These are phyloP conservation scores for Leptinotarsa haldemani DNA, from an alignment of 2,888 invertebrate genomes.

Conservation along the genomic window DNA sequence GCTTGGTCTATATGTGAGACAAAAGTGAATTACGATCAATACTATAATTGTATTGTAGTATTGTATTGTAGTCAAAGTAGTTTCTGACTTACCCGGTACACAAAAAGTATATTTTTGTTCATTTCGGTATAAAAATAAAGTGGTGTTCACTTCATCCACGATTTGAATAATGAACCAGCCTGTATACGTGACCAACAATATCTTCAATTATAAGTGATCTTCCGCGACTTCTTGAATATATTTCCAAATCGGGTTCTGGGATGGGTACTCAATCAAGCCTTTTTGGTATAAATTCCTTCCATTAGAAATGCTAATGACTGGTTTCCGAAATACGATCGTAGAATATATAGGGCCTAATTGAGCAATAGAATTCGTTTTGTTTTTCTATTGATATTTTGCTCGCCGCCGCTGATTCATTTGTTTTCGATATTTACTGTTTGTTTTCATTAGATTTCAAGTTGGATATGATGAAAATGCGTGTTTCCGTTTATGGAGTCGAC, in stretches of 20 bases:
- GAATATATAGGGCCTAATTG: conserved; percentile 38
- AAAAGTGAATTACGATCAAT: no score
- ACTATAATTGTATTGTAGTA: no score
- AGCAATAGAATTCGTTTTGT: conserved; percentile 32
- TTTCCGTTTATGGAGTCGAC: no score
- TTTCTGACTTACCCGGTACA: neutral
- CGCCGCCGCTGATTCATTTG: conserved; percentile 27
- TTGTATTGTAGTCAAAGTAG: no score
- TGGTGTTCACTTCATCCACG: neutral
- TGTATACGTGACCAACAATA: conserved; percentile 1
- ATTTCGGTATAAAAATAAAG: neutral
- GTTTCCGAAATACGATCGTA: conserved; percentile 26
- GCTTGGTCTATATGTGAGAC: no score
- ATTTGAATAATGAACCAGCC: neutral
- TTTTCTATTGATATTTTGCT: conserved; percentile 32
- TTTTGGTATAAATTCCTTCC: conserved; percentile 27
- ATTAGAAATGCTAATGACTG: conserved; percentile 38
- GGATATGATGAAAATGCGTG: neutral
- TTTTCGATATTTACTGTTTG: conserved; percentile 24
- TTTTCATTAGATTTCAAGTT: conserved; percentile 22
- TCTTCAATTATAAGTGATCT: conserved; percentile 8
- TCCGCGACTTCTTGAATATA: conserved; percentile 17
- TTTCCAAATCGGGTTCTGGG: conserved; percentile 11
- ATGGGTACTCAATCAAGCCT: conserved; percentile 21
- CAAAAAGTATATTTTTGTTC: neutral